Conservation (phyloP, 2,113 vertebrate genomes). For the Phaethornis superciliosus region DNA sequence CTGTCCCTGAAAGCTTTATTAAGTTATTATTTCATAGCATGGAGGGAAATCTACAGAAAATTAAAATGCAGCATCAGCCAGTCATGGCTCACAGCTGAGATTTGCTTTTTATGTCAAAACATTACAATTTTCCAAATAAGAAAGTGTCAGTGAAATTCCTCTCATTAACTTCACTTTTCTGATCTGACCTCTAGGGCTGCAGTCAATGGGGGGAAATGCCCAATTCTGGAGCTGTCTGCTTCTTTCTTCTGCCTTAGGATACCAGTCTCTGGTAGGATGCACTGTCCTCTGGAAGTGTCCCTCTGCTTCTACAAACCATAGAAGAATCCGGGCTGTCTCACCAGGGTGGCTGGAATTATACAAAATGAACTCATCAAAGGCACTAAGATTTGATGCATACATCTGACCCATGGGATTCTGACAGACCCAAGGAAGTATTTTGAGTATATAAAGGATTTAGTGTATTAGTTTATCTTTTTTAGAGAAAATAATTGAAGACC, state of each 20-base stretch:
- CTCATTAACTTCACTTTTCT: background rate
- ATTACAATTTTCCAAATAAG: background rate
- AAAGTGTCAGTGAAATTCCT: background rate
- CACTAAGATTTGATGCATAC: background rate
- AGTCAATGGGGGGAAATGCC: background rate
- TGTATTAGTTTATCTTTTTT: background rate
- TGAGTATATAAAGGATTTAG: background rate
- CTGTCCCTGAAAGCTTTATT: conserved; percentile 62
- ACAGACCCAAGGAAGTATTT: background rate
- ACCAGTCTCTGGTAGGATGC: rapidly evolving
- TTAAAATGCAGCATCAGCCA: conserved; percentile 38
- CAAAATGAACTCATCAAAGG: background rate
- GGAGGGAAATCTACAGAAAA: conserved; percentile 40
- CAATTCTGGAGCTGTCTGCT: background rate
- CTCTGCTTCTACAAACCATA: background rate
- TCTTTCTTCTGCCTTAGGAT: background rate
- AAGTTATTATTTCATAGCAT: conserved; percentile 53
- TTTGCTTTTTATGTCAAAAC: background rate
- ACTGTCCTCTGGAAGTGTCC: background rate
- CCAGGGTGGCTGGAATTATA: background rate
- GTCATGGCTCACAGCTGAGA: background rate
- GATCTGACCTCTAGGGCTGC: background rate
- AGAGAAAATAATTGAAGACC: background rate
- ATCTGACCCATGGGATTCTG: background rate
- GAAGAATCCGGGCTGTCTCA: background rate